These are phyloP conservation scores for Linnaemya tessellans DNA, from an alignment of 2,888 invertebrate species.

Conservation along the genomic window DNA sequence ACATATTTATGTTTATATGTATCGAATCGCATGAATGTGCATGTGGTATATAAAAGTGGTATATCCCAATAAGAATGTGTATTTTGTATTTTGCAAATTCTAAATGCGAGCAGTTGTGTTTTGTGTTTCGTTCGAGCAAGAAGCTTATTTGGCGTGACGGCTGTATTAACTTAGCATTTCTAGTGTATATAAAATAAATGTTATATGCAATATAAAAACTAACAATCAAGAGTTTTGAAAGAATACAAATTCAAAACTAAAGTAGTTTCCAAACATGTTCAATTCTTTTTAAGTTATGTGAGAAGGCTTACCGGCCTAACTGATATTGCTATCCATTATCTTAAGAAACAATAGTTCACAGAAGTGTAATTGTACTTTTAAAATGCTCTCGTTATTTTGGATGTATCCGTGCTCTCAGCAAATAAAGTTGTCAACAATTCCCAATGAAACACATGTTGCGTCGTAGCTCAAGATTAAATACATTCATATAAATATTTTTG, in stretches of 20 bases:
- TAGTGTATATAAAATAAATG: neutral
- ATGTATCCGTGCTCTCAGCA: neutral
- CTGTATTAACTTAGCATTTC: conserved; percentile 1
- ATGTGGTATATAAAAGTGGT: conserved; percentile 35
- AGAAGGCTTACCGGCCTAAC: neutral
- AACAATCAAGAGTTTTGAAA: neutral
- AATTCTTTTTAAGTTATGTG: neutral
- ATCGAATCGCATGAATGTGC: neutral
- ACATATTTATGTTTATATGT: neutral
- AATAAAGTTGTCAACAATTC: neutral
- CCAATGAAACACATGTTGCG: neutral
- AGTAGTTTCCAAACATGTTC: neutral
- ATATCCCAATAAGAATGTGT: conserved; percentile 13
- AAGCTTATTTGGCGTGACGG: conserved; percentile 21
- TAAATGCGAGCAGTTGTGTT: conserved; percentile 54
- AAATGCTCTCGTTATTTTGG: conserved; percentile 4
- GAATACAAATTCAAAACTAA: neutral
- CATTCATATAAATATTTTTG: neutral
- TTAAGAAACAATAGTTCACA: neutral
- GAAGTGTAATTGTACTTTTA: conserved; percentile 5
- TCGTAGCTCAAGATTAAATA: conserved; percentile 3
- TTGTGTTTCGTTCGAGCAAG: conserved; percentile 43
- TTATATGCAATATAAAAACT: neutral
- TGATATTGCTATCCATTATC: neutral
- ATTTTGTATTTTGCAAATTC: conserved; percentile 41